Base-by-base conservation (phyloP, 2,113 vertebrate genomes). In the Empidonax traillii region DNA sequence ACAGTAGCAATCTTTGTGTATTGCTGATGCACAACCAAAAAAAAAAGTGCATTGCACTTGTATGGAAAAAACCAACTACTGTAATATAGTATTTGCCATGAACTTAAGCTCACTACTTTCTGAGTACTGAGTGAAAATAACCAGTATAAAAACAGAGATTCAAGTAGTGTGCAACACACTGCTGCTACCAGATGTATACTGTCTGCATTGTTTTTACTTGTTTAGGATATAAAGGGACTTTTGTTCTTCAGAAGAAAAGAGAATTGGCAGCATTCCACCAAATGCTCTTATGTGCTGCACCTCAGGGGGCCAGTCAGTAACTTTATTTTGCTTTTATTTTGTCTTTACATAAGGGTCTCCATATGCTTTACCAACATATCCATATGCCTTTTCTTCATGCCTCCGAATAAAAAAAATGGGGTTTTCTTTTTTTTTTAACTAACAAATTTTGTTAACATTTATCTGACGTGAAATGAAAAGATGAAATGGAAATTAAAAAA, bases 261-360 rank as follows among this genome's bases (percentile, higher is more conserved):
- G 66, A 80, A 91, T 22, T 96, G 86, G 93, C 61, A 81, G 93
- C 74, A 92, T 67, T 97, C 83, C 94, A 95, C 49, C 62, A 77
- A 95, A 87, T 4, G 10, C 46, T 92, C 84, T 86, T 74, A 94
- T 16, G 46, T 24, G 37, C 61, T 78, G 75, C 71, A 97, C 95
- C 81, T 96, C 28, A 1, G 88, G 94, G 88, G 58, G 90, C 72
- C 19, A 24, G 85, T 46, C 72, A 94, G 44, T 63, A 92, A 96
- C 92, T 95, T 85, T 62, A 73, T 89, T 96, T 91, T 79, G 63
- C 33, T 87, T 92, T 91, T 91, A 79, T 94, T 97, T 95, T 91
- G 44, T 93, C 85, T 96, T 94, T 94, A 75, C 53, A 76, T 92
- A 94, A 94, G 81, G 33, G 73, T 67, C 67, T 91, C 94, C 95